Conservation (phyloP, 2,113 vertebrate genomes). For the Austrofundulus limnaeus region DNA sequence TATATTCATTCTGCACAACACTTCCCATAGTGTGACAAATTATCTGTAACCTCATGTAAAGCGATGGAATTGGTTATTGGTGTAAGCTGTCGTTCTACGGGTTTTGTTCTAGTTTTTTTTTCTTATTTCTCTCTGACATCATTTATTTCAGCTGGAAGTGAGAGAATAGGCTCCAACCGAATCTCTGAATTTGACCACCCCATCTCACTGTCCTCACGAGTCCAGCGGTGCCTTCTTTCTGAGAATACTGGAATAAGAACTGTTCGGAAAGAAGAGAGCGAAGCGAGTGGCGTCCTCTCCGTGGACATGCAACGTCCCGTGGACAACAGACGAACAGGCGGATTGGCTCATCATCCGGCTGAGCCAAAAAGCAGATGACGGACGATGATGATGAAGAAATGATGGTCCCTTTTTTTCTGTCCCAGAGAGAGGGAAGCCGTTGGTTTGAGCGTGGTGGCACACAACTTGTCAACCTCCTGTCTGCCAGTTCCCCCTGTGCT, state of each 20-base stretch:
- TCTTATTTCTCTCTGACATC: slow-evolving; percentile 73
- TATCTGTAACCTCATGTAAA: slow-evolving; percentile 70
- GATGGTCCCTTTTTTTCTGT: slow-evolving; percentile 81
- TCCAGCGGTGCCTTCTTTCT: slow-evolving; percentile 80
- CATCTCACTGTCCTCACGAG: slow-evolving; percentile 74
- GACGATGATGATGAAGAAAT: slow-evolving; percentile 83
- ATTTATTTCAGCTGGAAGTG: slow-evolving; percentile 81
- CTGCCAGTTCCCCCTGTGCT: slow-evolving; percentile 85
- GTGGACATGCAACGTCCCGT: slow-evolving; percentile 93
- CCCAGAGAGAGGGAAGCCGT: slow-evolving; percentile 76
- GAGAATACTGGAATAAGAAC: slow-evolving; percentile 71
- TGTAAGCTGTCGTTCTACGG: slow-evolving; percentile 51
- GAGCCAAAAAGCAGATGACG: slow-evolving; percentile 80
- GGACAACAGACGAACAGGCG: slow-evolving; percentile 70
- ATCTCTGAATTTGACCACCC: slow-evolving; percentile 65
- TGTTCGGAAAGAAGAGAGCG: slow-evolving; percentile 65
- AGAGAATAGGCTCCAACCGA: slow-evolving; percentile 72
- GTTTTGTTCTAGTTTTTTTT: slow-evolving; percentile 18
- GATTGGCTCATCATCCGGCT: slow-evolving; percentile 79
- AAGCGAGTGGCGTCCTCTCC: slow-evolving; percentile 79
- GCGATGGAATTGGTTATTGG: slow-evolving; percentile 57
- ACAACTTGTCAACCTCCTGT: slow-evolving; percentile 88
- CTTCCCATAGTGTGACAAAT: slow-evolving; percentile 85
- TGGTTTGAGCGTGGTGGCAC: slow-evolving; percentile 91
- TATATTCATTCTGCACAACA: slow-evolving; percentile 79